Evolutionary conservation across 1,140 invertebrate genomes (phyloP), one percentile per base, ranked within the genome.

Genomic region (Hypothenemus hampei): DNA sequence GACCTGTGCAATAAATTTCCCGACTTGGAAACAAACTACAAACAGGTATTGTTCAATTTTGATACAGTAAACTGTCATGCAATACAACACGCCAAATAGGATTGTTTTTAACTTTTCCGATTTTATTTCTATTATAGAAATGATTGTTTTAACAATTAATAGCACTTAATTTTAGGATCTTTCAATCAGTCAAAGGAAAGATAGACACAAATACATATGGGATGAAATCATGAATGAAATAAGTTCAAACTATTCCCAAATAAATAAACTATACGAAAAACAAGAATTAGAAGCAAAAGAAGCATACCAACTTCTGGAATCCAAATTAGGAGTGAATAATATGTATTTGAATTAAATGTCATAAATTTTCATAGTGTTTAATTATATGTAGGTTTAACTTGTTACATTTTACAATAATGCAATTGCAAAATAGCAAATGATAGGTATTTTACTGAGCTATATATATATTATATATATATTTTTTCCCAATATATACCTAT

Each of bases 221-320:
- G 77, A 83, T 57, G 75, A 78, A 55, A 89, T 90, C 66, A 79
- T 86, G 65, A 82, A 83, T 76, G 83, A 86, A 75, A 83, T 90
- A 72, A 81, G 81, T 60, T 76, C 82, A 61, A 84, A 83, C 58
- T 88, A 83, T 70, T 71, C 78, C 58, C 78, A 81, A 68, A 82
- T 91, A 58, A 85, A 90, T 65, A 79, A 82, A 65, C 82, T 83
- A 20, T 89, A 89, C 74, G 78, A 81, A 62, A 80, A 86, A 65
- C 88, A 89, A 71, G 84, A 89, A 75, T 79, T 83, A 65, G 82
- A 89, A 74, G 72, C 89, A 4, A 77, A 78, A 58, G 79, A 86
- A 57, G 10, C 13, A 31, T 56, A 55, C 40, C 69, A 78, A 26
- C 83, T 89, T 65, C 70, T 90, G 35, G 84, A 88, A 69, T 78